Evolutionary conservation across 2,797 vertebrate species (phyloP), one percentile per base, ranked within the genome.

Genomic region (Pangasius larnaudii): DNA sequence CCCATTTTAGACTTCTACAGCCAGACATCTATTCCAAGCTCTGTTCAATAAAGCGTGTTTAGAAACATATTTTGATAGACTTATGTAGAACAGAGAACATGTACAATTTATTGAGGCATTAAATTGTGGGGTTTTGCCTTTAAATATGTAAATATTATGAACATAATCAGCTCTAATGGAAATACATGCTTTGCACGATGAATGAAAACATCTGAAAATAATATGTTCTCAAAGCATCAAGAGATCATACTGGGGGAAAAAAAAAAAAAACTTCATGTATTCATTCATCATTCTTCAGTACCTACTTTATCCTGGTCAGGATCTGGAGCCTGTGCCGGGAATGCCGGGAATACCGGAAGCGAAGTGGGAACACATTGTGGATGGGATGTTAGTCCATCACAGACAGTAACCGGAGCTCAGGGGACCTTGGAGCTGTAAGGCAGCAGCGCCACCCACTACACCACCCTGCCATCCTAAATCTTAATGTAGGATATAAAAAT

Each of bases 401-500:
- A 59, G 10, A 27, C 77, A 18, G 14, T n/a, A 30, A 5, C 59
- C 1, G 2, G 24, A 65, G 24, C 4, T 82, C 24, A 24, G 8
- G 24, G 14, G 24, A 65, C 14, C 39, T 65, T 65, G 59, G 16
- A 19, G 59, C 39, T 63, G 6, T n/a, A 49, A 18, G 14, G 1
- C 39, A 51, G 39, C 81, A 5, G 49, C 2, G 33, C 33, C 24
- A 27, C 19, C 18, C 56, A 49, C 11, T 19, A 24, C 39, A 42
- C 42, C 61, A 65, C 39, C 27, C 59, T 49, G 24, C 27, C 16
- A 4, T 14, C 42, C 42, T 83, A 65, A 67, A 67, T 83, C 42
- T 49, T 65, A 49, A 49, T 30, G 61, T 11, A 83, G 42, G 42
- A 83, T 65, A 51, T 49, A 65, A 65, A 83, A 83, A 30, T 83